phyloP scores from a whole-genome alignment of 2,113 vertebrate genomes.

The Neopipo cinnamomea region DNA sequence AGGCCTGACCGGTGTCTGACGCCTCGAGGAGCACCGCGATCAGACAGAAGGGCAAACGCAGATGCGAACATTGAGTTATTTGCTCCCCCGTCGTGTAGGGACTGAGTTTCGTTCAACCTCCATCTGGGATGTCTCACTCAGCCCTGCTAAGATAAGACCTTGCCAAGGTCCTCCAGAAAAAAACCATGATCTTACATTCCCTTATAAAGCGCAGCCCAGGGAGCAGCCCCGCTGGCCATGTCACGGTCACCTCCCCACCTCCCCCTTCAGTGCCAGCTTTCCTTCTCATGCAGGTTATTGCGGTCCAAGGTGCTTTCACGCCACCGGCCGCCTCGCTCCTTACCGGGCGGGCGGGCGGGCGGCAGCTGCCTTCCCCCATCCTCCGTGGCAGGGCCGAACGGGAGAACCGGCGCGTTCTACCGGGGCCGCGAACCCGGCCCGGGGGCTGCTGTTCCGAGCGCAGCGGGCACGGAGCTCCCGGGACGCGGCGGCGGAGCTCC shows the following conservation, averaged over 20 bases:
- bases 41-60: neutral
- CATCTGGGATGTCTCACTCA: neutral
- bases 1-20: neutral
- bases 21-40: neutral
- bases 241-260: neutral
- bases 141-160: neutral
- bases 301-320: rapidly evolving
- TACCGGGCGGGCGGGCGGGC: neutral
- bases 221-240: neutral
- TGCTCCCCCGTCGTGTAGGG: too few species aligned
- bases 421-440: too few species aligned
- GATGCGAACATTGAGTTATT: neutral
- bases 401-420: neutral
- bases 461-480: neutral
- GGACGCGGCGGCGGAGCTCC: too few species aligned
- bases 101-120: neutral
- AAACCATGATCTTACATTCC: neutral
- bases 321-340: neutral
- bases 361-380: neutral
- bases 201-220: neutral
- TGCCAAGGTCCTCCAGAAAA: neutral
- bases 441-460: neutral
- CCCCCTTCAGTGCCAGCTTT: neutral
- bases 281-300: neutral
- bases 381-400: neutral